Percentiles rank a stretch among this genome's conserved stretches.
These are phyloP conservation scores for Columba janthina DNA, from an alignment of 2,113 vertebrate species.

Conservation along the genomic window DNA sequence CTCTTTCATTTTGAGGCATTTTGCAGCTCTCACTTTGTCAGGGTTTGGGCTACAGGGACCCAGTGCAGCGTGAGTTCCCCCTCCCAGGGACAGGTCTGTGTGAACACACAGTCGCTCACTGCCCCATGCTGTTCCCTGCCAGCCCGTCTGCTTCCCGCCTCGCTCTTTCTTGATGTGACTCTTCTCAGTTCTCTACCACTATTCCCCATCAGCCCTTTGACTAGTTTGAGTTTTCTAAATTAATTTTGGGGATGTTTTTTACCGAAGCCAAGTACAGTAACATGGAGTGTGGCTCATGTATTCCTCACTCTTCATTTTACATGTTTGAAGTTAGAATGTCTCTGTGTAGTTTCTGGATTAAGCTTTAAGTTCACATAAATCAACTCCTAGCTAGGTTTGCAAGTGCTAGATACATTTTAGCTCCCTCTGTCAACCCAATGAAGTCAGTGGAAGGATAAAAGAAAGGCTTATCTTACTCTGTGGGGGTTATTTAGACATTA, in stretches of 20 bases:
- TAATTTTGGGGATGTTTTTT: not conserved
- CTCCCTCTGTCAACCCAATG: not conserved
- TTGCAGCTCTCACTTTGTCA: not conserved
- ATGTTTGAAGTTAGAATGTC: not conserved
- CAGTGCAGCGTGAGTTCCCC: fast-evolving
- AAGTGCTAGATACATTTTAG: not conserved
- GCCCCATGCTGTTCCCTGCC: not conserved
- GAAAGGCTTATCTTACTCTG: too few species aligned
- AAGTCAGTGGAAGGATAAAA: not conserved
- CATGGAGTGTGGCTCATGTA: fast-evolving
- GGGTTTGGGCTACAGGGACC: not conserved
- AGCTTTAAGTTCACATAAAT: not conserved
- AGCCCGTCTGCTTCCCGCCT: too few species aligned
- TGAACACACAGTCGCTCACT: not conserved
- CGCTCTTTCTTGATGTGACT: fast-evolving
- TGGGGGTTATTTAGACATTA: not conserved
- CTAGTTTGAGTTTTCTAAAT: not conserved
- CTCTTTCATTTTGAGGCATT: not conserved
- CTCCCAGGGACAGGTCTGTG: not conserved
- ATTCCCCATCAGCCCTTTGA: not conserved
- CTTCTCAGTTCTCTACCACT: not conserved
- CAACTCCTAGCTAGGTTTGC: not conserved
- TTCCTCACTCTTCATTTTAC: not conserved
- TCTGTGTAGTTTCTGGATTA: not conserved
- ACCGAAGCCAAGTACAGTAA: not conserved